Evolutionary conservation across 2,797 vertebrate genomes (phyloP).

Genomic region (Sarcophilus harrisii): DNA sequence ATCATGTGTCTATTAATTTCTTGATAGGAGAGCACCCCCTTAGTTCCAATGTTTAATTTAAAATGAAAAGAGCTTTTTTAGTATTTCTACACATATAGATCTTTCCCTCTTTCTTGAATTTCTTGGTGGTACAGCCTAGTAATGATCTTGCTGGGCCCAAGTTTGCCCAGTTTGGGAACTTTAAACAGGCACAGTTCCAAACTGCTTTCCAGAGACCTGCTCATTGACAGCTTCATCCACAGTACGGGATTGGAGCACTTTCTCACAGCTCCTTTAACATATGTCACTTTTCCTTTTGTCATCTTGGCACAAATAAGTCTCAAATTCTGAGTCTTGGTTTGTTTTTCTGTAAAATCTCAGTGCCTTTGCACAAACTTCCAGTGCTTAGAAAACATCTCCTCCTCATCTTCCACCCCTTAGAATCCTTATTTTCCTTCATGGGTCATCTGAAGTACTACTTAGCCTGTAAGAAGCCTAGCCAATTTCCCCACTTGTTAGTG

Average conservation of each 20-base stretch:
- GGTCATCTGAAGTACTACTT: not conserved
- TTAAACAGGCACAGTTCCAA: not conserved
- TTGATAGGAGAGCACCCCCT: not conserved
- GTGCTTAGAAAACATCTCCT: not conserved
- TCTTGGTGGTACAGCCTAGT: not conserved
- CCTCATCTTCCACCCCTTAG: not conserved
- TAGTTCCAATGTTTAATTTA: not conserved
- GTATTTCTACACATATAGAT: not conserved
- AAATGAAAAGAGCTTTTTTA: not conserved
- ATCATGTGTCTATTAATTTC: not conserved
- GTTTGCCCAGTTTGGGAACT: not conserved
- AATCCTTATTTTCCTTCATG: not conserved
- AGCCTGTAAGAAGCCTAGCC: not conserved
- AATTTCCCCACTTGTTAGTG: not conserved
- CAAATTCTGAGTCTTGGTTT: not conserved
- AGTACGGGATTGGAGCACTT: not conserved
- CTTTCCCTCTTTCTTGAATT: not conserved
- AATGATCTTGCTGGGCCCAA: not conserved
- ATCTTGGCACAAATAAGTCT: not conserved
- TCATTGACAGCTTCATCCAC: too few relatives aligned
- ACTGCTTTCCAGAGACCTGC: not conserved
- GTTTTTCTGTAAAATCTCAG: not conserved
- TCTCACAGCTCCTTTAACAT: not conserved
- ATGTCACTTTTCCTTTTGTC: not conserved
- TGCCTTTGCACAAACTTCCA: not conserved